Conservation (phyloP, 2,113 vertebrate genomes). For the Falcunculus frontatus region DNA sequence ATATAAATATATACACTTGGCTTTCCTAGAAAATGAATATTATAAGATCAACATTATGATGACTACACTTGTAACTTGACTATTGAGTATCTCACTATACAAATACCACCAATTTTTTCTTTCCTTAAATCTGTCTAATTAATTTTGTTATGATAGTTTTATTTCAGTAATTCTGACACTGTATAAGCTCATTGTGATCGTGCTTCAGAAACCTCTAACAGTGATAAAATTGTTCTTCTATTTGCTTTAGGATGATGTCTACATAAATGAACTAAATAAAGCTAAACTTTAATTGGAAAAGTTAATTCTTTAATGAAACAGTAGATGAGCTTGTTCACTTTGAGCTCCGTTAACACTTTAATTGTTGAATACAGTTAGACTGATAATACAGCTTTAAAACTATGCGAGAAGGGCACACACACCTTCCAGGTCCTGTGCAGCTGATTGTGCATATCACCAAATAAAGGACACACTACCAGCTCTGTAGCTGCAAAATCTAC, state of each 20-base stretch:
- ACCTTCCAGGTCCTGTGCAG: not conserved
- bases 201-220: not conserved
- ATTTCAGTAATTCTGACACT: not conserved
- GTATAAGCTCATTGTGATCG: not conserved
- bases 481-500: not conserved
- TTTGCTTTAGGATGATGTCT: conserved; percentile 27
- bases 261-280: conserved; percentile 43
- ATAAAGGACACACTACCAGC: not conserved
- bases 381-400: not conserved
- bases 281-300: conserved; percentile 56
- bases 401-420: not conserved
- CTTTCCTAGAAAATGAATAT: not conserved
- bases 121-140: not conserved
- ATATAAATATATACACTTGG: not conserved
- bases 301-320: conserved; percentile 36
- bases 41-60: not conserved
- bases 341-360: not conserved
- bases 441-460: not conserved
- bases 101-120: not conserved
- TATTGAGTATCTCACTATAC: not conserved
- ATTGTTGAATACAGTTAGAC: not conserved
- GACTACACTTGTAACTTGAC: not conserved
- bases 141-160: conserved; percentile 3
- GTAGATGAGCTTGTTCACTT: conserved; percentile 13
- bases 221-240: conserved; percentile 30